Base-by-base conservation (phyloP, 2,113 vertebrate species). In the Semnopithecus entellus region DNA sequence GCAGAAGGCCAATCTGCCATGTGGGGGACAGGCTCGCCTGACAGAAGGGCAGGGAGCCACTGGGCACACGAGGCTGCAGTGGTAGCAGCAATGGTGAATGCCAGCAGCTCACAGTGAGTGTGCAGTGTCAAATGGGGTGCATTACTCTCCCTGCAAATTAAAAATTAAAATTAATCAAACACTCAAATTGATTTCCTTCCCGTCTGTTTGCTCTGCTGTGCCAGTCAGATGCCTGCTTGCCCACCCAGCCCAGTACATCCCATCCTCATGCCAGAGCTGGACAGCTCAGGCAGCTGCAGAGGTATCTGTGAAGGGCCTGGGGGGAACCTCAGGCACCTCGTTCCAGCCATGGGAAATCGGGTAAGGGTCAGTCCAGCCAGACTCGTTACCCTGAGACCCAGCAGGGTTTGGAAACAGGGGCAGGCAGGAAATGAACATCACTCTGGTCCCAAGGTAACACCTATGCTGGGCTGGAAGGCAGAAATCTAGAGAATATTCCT, bases 131-230 rank as follows among this genome's bases (percentile, higher is more conserved):
- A 48, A 48, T 13, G 48, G 48, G 48, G 48, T 48, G 11, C 48
- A 48, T 48, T 48, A 48, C 48, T 48, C 48, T 48, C 12, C 48
- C 48, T 48, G 48, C 48, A 48, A 48, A 48, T 48, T 48, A 48
- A 48, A 48, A 48, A 48, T 48, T 48, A 48, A 48, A 48, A 48
- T 48, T 48, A 48, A 48, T 12, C 48, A 43, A 43, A 43, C 43
- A 13, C 11, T 48, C 48, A 48, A 3, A 48, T 48, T 48, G 48
- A 48, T 48, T 48, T 48, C 48, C 48, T 48, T 48, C 2, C 48
- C 48, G 12, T 48, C 48, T 81, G 91, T 50, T 98, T 97, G 93
- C 90, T 96, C n/a, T 89, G 84, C 89, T 82, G 79, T 96, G 91
- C 96, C 96, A 95, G 80, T 97, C 86, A 85, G 95, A 96, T 22